A percentile compares a stretch with the other conserved stretches of the same genome.
phyloP scores from a whole-genome alignment of 2,888 invertebrate species.

The Prostheceraeus crozeri region DNA sequence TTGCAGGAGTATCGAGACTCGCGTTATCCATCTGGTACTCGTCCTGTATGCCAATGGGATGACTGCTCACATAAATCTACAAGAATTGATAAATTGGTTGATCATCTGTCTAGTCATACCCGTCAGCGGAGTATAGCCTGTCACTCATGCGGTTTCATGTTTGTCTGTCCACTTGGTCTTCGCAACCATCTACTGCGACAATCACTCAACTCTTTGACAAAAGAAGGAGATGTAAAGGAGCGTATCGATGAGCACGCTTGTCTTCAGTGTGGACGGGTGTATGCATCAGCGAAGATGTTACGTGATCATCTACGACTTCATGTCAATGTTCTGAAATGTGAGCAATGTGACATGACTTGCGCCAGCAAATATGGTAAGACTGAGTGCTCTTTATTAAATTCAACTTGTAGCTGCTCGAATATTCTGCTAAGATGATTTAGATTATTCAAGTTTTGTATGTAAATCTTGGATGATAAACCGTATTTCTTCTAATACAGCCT shows the following conservation, averaged over 20 bases:
- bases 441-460: background rate
- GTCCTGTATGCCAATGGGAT: background rate
- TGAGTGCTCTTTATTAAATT: no score
- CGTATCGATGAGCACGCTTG: background rate
- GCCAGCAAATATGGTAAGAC: slow-evolving; percentile 7
- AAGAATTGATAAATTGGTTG: background rate
- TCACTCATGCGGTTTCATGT: slow-evolving; percentile 16
- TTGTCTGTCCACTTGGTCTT: background rate
- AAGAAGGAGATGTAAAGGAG: slow-evolving; percentile 4
- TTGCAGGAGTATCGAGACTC: background rate
- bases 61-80: background rate
- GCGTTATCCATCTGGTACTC: background rate
- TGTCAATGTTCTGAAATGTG: slow-evolving; percentile 26
- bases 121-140: slow-evolving; percentile 23
- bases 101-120: slow-evolving; percentile 23
- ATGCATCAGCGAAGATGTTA: slow-evolving; percentile 28
- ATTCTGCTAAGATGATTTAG: background rate
- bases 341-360: slow-evolving; percentile 30
- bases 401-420: no score
- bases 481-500: no score
- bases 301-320: slow-evolving; percentile 30
- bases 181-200: slow-evolving; percentile 17
- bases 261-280: slow-evolving; percentile 27
- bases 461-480: background rate
- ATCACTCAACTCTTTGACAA: slow-evolving; percentile 2